Evolutionary conservation across 1,140 invertebrate genomes (phyloP).

Genomic region (Eumaeus atala): DNA sequence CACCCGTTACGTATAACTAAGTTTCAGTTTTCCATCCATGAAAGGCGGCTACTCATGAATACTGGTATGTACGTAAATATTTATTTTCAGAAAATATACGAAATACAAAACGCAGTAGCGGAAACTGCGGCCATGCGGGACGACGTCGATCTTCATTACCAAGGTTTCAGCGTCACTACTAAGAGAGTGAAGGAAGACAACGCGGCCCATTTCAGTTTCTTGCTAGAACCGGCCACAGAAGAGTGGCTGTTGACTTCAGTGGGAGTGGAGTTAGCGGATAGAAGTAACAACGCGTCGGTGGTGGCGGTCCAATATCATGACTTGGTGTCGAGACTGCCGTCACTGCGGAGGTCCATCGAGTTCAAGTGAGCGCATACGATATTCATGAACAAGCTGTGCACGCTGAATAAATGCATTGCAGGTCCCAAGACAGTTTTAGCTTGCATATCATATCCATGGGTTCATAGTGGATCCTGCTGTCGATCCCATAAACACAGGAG

Average conservation of each 20-base stretch:
- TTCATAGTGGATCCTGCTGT: too few relatives aligned
- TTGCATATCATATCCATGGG: too few relatives aligned
- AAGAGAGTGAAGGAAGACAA: constrained; percentile 43
- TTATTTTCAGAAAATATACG: constrained; percentile 60
- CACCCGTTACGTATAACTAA: too few relatives aligned
- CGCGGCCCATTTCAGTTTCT: constrained; percentile 50
- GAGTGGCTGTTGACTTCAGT: constrained; percentile 54
- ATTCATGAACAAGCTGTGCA: too few relatives aligned
- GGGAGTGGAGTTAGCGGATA: constrained; percentile 45
- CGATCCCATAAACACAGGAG: too few relatives aligned
- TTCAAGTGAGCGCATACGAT: constrained; percentile 45
- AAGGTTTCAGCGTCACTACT: constrained; percentile 47
- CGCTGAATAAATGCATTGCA: too few relatives aligned
- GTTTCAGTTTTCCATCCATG: too few relatives aligned
- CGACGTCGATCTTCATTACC: constrained; percentile 37
- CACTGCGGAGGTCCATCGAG: constrained; percentile 51
- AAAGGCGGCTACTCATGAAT: too few relatives aligned
- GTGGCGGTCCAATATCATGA: constrained; percentile 52
- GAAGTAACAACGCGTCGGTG: constrained; percentile 44
- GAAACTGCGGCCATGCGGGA: constrained; percentile 50
- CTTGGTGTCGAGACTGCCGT: constrained; percentile 50
- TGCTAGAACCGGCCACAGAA: constrained; percentile 25
- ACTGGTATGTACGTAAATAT: too few relatives aligned
- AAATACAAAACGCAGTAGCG: constrained; percentile 52
- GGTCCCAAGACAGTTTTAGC: too few relatives aligned